Base-by-base conservation (phyloP, 2,888 invertebrate species). In the Ischnura elegans region DNA sequence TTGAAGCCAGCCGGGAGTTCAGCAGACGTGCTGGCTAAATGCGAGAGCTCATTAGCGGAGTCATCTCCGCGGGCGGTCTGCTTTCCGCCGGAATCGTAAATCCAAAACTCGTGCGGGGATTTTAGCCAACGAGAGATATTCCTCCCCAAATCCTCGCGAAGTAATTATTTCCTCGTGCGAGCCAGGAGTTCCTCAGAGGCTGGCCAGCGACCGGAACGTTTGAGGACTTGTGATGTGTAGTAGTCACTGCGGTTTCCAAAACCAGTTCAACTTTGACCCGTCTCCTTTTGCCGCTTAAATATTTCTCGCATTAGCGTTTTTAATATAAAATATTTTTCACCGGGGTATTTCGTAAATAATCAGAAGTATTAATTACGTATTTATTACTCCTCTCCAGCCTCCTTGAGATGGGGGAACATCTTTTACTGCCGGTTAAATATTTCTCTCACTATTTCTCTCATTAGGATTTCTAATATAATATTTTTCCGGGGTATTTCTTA, bases 41-140 rank as follows among this genome's bases (percentile, higher is more conserved):
- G 76, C 36, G 76, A 36, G 13, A 29, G 76, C 76, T 76, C 76
- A 76, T 76, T 76, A 76, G 76, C 76, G 51, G 76, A 36, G 61
- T 51, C 51, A 19, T 51, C 16, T 51, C 19, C 51, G 61, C 5
- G 5, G 1, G 76, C 25, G 76, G 76, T 16, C 21, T 76, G 16
- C 21, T 76, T 76, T 36, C 36, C 76, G n/a, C 76, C 10, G 76
- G 76, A 36, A 29, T 76, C 25, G 76, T 4, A 76, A 76, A 76
- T 76, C 36, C 76, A 36, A n/a, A 13, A 25, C 36, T 36, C 10
- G 29, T 10, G 76, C n/a, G 25, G 36, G 21, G 76, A 76, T 76
- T 36, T 76, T n/a, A n/a, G n/a, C n/a, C n/a, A 76, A 25, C 36
- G 76, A 10, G 76, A 36, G 36, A n/a, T 25, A 36, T 36, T 16